Conservation (phyloP, 2,888 invertebrate species). For the Microctonus aethiopoides region DNA sequence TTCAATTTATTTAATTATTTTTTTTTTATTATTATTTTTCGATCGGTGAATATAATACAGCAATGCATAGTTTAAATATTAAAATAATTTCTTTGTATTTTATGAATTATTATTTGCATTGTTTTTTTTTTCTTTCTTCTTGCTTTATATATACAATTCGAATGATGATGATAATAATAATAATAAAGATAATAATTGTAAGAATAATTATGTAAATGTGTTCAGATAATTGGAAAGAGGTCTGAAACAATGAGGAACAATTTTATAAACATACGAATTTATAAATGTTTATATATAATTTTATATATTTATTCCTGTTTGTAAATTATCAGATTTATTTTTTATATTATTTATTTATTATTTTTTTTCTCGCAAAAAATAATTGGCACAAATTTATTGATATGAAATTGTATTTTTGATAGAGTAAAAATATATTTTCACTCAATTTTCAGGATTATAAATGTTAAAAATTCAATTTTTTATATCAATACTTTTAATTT, state of each 20-base stretch:
- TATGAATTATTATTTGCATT: neutral
- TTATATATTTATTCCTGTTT: neutral
- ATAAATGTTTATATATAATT: neutral
- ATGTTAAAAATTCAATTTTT: neutral
- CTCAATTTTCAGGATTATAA: neutral
- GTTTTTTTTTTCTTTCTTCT: neutral
- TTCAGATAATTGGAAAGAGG: neutral
- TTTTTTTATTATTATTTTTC: neutral
- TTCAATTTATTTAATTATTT: neutral
- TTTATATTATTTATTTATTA: neutral
- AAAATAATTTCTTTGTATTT: neutral
- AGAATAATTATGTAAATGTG: no score
- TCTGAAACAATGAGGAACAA: neutral
- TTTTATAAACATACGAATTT: neutral
- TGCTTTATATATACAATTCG: neutral
- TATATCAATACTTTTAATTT: neutral
- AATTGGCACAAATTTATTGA: constrained; percentile 34
- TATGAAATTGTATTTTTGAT: neutral
- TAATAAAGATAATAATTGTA: no score
- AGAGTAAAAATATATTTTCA: neutral
- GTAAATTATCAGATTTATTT: neutral
- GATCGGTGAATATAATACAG: neutral
- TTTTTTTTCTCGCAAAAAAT: neutral
- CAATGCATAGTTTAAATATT: constrained; percentile 2
- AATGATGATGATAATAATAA: neutral